Conservation (phyloP, 2,888 invertebrate genomes). For the Chloromyia formosa region DNA sequence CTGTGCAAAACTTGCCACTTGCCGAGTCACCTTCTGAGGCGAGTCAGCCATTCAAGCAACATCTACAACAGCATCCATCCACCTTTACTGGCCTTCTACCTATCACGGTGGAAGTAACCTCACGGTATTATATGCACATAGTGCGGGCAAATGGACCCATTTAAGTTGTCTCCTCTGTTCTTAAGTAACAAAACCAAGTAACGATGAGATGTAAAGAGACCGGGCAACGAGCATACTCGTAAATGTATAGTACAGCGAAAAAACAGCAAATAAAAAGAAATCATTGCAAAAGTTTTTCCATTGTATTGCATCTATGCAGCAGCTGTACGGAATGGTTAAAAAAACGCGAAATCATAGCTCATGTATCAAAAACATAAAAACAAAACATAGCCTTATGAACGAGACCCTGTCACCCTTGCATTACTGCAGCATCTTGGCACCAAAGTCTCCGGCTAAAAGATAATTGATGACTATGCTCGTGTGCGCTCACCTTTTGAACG, state of each 20-base stretch:
- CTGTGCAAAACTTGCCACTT: not conserved
- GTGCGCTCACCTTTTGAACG: constrained; percentile 30
- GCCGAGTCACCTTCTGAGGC: constrained; percentile 27
- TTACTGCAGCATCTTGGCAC: not conserved
- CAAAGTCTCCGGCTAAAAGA: constrained; percentile 23
- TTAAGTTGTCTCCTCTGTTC: constrained; percentile 37
- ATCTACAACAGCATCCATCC: not conserved
- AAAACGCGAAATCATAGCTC: constrained; percentile 21
- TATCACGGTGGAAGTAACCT: constrained; percentile 9
- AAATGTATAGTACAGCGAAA: not conserved
- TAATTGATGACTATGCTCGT: constrained; percentile 29
- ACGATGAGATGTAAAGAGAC: not conserved
- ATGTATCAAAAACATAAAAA: constrained; percentile 30
- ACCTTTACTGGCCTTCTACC: not conserved
- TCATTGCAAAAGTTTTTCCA: constrained; percentile 13
- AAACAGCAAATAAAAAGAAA: not conserved
- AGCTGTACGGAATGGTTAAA: constrained; percentile 1
- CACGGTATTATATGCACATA: not conserved
- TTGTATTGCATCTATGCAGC: constrained; percentile 12
- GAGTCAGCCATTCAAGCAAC: constrained; percentile 12
- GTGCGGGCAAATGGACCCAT: constrained; percentile 37
- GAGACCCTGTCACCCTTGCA: not conserved
- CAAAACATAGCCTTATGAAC: constrained; percentile 23
- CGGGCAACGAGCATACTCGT: too few species aligned
- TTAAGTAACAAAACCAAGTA: constrained; percentile 26